Evolutionary conservation across 2,113 vertebrate species (phyloP), one percentile per base, ranked within the genome.

Genomic region (Acrocephalus arundinaceus): DNA sequence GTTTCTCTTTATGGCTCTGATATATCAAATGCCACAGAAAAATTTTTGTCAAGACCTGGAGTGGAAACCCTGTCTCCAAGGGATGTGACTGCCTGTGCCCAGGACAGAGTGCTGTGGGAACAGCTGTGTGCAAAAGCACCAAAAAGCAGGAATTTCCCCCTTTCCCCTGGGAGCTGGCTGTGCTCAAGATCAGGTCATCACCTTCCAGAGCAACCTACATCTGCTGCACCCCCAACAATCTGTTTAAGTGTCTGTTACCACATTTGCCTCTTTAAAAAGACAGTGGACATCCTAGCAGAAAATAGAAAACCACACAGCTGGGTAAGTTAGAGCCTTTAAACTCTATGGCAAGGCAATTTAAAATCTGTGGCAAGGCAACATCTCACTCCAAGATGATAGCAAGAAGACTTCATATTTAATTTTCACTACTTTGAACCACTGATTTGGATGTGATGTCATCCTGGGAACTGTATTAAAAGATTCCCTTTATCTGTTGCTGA

Each of bases 41-140:
- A 77, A 43, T 0, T 1, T 46, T 16, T 63, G 30, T 48, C 16
- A 39, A 66, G 49, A 52, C 33, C 16, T 61, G 0, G 0, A 70
- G 59, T 7, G 27, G 49, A 65, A 35, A 6, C 24, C 6, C 3
- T 10, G 0, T 4, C 25, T 70, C n/a, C 46, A 9, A 45, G 41
- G 27, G 28, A 3, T 33, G 18, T 2, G 1, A 31, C 23, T 71
- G 49, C 43, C 72, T 24, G 21, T 21, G 63, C 33, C 49, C 54
- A 59, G 23, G 21, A 31, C 39, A 61, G 16, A 41, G 21, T 0
- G 1, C 74, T 23, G 14, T 3, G 45, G 39, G 10, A 37, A 67
- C 39, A 52, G 39, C 48, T 27, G 15, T 18, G 18, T 0, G 0
- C 3, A 15, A n/a, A 46, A 67, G 43, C 5, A 3, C 39, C 2